A percentile compares a stretch with the other conserved stretches of the same genome.
These are phyloP conservation scores for Cephus spinipes DNA, from an alignment of 2,888 invertebrate species.

Conservation along the genomic window DNA sequence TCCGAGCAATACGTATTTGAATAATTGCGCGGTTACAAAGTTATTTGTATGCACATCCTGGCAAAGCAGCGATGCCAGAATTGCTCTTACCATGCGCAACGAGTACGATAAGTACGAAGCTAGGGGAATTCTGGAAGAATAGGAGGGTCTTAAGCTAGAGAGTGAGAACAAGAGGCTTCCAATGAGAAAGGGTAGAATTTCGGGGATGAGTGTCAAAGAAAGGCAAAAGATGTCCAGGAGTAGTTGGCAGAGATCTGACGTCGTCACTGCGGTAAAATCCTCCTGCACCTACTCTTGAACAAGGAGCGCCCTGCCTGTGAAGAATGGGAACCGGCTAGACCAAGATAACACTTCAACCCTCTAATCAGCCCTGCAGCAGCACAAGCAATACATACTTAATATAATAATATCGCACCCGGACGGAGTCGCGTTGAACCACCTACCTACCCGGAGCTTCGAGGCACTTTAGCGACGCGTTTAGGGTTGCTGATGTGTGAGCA, in stretches of 20 bases:
- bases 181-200: too few relatives aligned
- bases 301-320: background rate
- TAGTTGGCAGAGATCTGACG: too few relatives aligned
- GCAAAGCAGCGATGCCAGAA: background rate
- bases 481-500: too few relatives aligned
- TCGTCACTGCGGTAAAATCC: background rate
- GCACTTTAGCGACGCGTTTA: slow-evolving; percentile 1
- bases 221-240: too few relatives aligned
- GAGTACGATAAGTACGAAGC: too few relatives aligned
- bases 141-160: too few relatives aligned
- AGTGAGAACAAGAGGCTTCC: too few relatives aligned
- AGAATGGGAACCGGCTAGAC: background rate
- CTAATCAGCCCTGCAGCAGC: background rate
- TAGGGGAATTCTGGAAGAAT: too few relatives aligned
- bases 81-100: background rate
- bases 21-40: slow-evolving; percentile 3
- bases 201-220: too few relatives aligned
- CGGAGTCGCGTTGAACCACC: background rate
- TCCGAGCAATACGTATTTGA: background rate
- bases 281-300: background rate
- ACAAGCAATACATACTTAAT: background rate
- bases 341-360: background rate
- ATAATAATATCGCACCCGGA: background rate
- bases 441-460: background rate
- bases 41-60: background rate